Evolutionary conservation across 2,113 vertebrate species (phyloP).

Genomic region (Anoura caudifer): DNA sequence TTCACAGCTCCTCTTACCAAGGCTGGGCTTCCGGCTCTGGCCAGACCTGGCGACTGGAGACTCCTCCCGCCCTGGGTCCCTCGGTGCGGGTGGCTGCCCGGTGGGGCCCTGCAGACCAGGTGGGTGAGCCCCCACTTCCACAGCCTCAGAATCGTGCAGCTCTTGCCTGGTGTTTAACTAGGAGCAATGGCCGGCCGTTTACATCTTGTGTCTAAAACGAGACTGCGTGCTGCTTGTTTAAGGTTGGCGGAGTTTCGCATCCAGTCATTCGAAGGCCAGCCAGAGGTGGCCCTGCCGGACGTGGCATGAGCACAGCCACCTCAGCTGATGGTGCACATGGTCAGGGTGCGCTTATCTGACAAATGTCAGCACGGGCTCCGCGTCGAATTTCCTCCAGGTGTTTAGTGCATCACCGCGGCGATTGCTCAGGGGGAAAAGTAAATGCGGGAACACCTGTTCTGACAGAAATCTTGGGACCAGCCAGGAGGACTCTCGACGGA

Average conservation of each 20-base stretch:
- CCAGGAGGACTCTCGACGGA: no score
- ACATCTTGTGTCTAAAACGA: not conserved
- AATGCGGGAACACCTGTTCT: not conserved
- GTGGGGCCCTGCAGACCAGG: rapidly evolving
- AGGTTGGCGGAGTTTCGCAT: rapidly evolving
- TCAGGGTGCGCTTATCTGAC: not conserved
- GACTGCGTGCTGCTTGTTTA: not conserved
- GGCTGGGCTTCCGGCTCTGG: no score
- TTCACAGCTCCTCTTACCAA: rapidly evolving
- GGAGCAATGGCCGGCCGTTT: not conserved
- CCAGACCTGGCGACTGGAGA: not conserved
- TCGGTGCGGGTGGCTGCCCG: no score
- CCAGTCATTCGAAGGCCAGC: not conserved
- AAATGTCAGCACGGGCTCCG: not conserved
- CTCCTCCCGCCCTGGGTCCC: rapidly evolving
- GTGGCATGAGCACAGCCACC: rapidly evolving
- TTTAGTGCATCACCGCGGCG: not conserved
- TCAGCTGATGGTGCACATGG: not conserved
- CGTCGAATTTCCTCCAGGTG: not conserved
- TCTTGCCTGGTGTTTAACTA: not conserved
- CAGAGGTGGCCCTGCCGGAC: not conserved
- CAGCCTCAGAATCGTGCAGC: not conserved
- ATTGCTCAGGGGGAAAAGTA: not conserved
- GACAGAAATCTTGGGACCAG: not conserved
- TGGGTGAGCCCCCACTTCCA: not conserved